Percentiles rank a stretch among this genome's conserved stretches.
Conservation (phyloP, 2,888 invertebrate genomes). For the Caenorhabditis doughertyi region DNA sequence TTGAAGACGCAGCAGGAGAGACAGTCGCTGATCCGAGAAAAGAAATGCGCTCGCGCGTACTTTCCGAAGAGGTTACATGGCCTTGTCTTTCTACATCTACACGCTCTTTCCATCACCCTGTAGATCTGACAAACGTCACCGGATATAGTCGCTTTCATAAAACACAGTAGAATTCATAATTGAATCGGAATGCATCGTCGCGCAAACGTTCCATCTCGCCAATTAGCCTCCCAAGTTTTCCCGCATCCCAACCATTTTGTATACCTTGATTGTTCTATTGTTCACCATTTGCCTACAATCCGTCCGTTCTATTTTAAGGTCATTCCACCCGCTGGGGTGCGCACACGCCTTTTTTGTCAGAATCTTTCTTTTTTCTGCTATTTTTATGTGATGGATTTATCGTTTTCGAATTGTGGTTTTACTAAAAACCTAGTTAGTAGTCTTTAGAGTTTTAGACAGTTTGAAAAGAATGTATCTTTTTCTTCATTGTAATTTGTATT, state of each 20-base stretch:
- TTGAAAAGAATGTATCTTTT: neutral
- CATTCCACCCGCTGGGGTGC: conserved; percentile 26
- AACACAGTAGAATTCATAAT: conserved; percentile 51
- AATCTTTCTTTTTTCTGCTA: conserved; percentile 11
- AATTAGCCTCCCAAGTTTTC: conserved; percentile 56
- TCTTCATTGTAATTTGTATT: conserved; percentile 18
- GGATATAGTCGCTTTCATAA: conserved; percentile 47
- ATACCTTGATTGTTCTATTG: conserved; percentile 58
- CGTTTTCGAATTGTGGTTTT: too few species aligned
- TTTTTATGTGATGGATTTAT: conserved; percentile 44
- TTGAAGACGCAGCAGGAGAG: conserved; percentile 46
- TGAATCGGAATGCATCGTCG: conserved; percentile 49
- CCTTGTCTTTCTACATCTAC: conserved; percentile 57
- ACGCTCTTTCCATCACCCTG: conserved; percentile 44
- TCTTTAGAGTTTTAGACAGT: neutral
- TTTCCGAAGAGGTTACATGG: conserved; percentile 44
- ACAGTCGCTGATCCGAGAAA: conserved; percentile 42
- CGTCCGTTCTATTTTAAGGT: conserved; percentile 39
- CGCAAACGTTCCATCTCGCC: conserved; percentile 49
- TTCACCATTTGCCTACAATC: conserved; percentile 38
- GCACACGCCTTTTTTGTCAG: conserved; percentile 43
- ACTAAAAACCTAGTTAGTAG: conserved; percentile 21
- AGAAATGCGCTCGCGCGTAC: conserved; percentile 28
- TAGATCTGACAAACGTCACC: conserved; percentile 28
- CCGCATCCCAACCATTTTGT: conserved; percentile 50